Evolutionary conservation across 2,113 vertebrate species (phyloP), one percentile per base, ranked within the genome.

Genomic region (Sebastes fasciatus): DNA sequence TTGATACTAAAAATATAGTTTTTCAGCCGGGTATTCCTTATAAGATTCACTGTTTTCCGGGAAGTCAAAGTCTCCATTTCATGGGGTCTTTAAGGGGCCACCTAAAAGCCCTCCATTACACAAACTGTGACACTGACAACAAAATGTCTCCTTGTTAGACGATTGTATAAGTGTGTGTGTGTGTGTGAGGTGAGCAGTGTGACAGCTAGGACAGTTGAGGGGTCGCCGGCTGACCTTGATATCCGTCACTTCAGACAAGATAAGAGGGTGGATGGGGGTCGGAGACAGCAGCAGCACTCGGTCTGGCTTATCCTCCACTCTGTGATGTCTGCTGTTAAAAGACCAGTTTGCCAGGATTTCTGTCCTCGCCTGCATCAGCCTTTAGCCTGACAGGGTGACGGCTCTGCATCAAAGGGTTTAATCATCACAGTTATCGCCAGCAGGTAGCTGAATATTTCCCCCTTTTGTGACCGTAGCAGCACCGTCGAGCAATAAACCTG

Each of bases 351-450:
- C 46, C n/a, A 1, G 43, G 42, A 68, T 85, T 86, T 86, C 46
- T 84, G 40, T 82, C 84, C 74, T 79, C 48, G 3, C 74, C 62
- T 34, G 21, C 77, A 77, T 84, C 75, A 69, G 52, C 16, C 66
- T 63, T 74, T 42, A 52, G 77, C 65, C 86, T 51, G 79, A 63
- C 60, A 26, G 26, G 74, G 71, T 72, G 72, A 84, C 86, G 81
- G 74, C 65, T 79, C 43, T 34, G 73, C 68, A 71, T 90, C 84
- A 85, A 69, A 83, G 84, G 52, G 45, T 90, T 84, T 82, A 83
- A 86, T 89, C 75, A 84, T 58, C 64, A 23, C 62, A 55, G 60
- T 90, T 68, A 68, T 85, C 54, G 3, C 77, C 66, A 70, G 19
- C 73, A 82, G 78, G 74, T 69, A 55, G 61, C 79, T 79, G 79